These are phyloP conservation scores for Clarias pachynema DNA, from an alignment of 2,797 vertebrate genomes.

Conservation along the genomic window DNA sequence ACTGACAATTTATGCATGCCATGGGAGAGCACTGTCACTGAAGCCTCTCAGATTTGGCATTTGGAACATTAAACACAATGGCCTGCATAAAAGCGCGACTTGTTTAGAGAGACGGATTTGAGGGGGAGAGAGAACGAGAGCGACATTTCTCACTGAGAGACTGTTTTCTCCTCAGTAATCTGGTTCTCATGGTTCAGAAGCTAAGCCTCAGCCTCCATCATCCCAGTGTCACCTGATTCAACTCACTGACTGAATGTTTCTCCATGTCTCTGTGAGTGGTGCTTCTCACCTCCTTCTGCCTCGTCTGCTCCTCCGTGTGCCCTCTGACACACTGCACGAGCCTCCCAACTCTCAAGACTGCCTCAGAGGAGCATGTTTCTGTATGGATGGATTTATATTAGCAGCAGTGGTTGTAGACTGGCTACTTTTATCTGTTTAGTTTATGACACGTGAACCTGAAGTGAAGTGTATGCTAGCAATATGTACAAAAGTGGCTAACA, in stretches of 20 bases:
- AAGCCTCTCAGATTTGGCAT: constrained; percentile 58
- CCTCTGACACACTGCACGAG: constrained; percentile 40
- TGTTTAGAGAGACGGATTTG: constrained; percentile 54
- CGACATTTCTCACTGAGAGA: constrained; percentile 11
- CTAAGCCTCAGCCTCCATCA: constrained; percentile 37
- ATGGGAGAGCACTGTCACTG: constrained; percentile 57
- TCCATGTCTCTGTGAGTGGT: constrained; percentile 51
- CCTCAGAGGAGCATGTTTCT: neutral
- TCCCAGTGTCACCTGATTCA: constrained; percentile 64
- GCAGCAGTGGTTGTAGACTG: neutral
- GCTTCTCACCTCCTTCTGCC: constrained; percentile 47
- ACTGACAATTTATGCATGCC: constrained; percentile 60
- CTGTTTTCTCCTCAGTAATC: constrained; percentile 42
- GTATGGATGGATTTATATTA: neutral
- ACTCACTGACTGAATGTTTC: constrained; percentile 61
- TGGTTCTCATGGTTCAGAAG: constrained; percentile 46
- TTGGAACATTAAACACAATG: constrained; percentile 63
- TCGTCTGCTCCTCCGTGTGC: constrained; percentile 52
- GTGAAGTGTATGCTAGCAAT: neutral
- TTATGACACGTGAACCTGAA: neutral
- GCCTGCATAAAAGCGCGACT: constrained; percentile 52
- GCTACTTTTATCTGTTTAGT: neutral
- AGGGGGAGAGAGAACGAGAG: constrained; percentile 42
- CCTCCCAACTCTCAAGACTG: neutral
- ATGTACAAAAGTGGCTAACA: neutral